These are phyloP conservation scores for Diplolepis rosae DNA, from an alignment of 2,888 invertebrate genomes.

Conservation along the genomic window DNA sequence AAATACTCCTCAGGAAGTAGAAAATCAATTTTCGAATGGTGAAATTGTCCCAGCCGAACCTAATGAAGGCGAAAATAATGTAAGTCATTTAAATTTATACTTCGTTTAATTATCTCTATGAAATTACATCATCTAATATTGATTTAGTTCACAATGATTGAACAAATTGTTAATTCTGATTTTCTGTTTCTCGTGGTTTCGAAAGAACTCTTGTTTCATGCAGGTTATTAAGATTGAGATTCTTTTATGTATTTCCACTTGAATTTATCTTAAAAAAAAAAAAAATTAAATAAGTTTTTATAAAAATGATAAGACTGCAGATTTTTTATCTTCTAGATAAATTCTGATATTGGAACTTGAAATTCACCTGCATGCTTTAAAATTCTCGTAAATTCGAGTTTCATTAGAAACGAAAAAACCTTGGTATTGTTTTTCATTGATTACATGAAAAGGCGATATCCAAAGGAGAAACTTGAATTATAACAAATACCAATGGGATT, in stretches of 20 bases:
- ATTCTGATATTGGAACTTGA: background rate
- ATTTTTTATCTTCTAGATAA: background rate
- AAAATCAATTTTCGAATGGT: constrained; percentile 46
- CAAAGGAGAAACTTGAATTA: background rate
- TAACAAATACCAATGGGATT: too few species aligned
- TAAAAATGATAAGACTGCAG: background rate
- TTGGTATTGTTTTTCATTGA: constrained; percentile 20
- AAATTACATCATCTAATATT: background rate
- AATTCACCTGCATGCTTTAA: background rate
- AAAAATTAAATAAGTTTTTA: background rate
- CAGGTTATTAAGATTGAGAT: background rate
- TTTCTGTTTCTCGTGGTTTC: background rate
- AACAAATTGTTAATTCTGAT: background rate
- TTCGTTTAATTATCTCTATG: background rate
- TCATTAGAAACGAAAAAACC: constrained; percentile 4
- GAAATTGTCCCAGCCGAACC: constrained; percentile 56
- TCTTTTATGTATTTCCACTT: background rate
- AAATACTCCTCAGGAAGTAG: background rate
- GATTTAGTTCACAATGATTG: background rate
- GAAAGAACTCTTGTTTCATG: background rate
- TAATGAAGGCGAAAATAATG: constrained; percentile 59
- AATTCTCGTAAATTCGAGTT: background rate
- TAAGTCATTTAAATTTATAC: constrained; percentile 44
- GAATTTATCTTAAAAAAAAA: background rate
- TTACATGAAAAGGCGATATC: constrained; percentile 10